Percentiles rank a stretch among this genome's conserved stretches.
phyloP scores from a whole-genome alignment of 2,113 vertebrate genomes.

The Callaeas wilsoni region DNA sequence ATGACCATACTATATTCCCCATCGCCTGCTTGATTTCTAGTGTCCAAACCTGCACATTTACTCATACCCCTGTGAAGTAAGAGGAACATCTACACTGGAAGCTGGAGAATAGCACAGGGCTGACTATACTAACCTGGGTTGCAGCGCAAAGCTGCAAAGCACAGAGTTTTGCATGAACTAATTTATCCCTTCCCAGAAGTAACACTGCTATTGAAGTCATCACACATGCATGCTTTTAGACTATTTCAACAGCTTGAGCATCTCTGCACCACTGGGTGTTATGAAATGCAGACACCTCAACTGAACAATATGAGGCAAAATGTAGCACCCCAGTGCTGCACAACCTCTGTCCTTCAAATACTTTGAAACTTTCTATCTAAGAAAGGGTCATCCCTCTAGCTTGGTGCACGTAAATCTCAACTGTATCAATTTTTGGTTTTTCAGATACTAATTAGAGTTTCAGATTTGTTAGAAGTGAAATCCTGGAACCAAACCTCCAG shows the following conservation, averaged over 20 bases:
- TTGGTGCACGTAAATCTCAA: neutral
- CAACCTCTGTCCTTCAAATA: neutral
- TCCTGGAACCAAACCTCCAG: neutral
- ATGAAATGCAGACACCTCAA: neutral
- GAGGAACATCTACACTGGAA: neutral
- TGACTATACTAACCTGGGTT: neutral
- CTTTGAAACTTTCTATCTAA: neutral
- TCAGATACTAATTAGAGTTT: neutral
- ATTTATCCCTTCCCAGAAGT: neutral
- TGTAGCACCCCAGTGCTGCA: neutral
- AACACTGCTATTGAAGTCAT: neutral
- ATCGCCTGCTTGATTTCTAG: too few relatives aligned
- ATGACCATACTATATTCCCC: too few relatives aligned
- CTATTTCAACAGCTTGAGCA: neutral
- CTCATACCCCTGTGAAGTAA: neutral
- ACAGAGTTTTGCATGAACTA: neutral
- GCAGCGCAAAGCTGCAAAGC: neutral
- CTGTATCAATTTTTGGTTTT: neutral
- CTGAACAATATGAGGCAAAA: neutral
- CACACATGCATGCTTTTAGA: neutral
- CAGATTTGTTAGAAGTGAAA: neutral
- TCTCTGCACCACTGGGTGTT: neutral
- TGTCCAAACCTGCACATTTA: too few relatives aligned
- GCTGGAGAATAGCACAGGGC: neutral
- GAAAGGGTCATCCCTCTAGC: neutral